phyloP scores from a whole-genome alignment of 2,797 vertebrate species.

The Siniperca scherzeri region DNA sequence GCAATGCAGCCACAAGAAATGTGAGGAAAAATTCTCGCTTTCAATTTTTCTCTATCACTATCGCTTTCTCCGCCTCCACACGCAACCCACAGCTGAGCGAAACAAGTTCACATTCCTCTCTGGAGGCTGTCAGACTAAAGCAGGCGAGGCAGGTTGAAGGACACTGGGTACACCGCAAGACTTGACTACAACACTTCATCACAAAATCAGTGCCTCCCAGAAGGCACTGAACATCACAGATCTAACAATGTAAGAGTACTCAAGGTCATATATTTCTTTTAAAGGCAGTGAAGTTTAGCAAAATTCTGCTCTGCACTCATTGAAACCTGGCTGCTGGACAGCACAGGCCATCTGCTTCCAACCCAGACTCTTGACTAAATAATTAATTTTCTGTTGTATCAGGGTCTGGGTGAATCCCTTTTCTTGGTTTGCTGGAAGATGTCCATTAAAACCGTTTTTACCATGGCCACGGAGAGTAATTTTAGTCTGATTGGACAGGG shows the following conservation, averaged over 20 bases:
- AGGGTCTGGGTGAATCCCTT: slow-evolving; percentile 5
- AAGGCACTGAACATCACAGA: slow-evolving; percentile 34
- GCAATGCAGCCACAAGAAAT: not conserved
- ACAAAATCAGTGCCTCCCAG: slow-evolving; percentile 44
- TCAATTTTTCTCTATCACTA: not conserved
- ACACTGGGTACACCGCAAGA: slow-evolving; percentile 21
- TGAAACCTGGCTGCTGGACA: slow-evolving; percentile 30
- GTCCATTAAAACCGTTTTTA: slow-evolving; percentile 27
- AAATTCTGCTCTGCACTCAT: slow-evolving; percentile 23
- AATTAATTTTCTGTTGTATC: slow-evolving; percentile 33
- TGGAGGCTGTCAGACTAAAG: slow-evolving; percentile 39
- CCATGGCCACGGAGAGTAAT: not conserved
- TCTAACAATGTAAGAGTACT: slow-evolving; percentile 32
- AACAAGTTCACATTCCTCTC: slow-evolving; percentile 26
- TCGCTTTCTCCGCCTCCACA: slow-evolving; percentile 17
- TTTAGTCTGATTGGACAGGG: not conserved
- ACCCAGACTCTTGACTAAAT: slow-evolving; percentile 38
- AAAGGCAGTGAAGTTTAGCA: slow-evolving; percentile 41
- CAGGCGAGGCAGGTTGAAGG: slow-evolving; percentile 56
- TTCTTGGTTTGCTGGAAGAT: slow-evolving; percentile 5
- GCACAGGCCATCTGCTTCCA: slow-evolving; percentile 9
- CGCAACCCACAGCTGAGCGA: slow-evolving; percentile 8
- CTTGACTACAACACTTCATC: slow-evolving; percentile 41
- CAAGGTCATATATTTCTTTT: slow-evolving; percentile 49
- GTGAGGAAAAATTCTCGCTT: not conserved